Percentiles rank a stretch among this genome's conserved stretches.
phyloP scores from a whole-genome alignment of 2,797 vertebrate genomes.

The Cercopithecus hamlyni region DNA sequence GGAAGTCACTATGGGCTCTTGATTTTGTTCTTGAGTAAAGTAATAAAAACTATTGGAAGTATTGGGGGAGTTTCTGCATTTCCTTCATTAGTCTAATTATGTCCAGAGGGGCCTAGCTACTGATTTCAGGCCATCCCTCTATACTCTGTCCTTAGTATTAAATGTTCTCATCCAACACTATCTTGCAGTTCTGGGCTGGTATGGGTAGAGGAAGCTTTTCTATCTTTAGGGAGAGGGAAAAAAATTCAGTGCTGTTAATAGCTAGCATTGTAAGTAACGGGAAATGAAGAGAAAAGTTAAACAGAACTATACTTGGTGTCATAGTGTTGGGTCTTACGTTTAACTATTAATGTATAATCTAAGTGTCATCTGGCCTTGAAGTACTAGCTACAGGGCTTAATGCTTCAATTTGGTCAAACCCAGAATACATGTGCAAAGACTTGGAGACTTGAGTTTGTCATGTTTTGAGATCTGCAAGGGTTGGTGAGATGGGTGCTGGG shows the following conservation, averaged over 20 bases:
- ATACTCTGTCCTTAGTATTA: neutral
- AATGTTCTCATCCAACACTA: neutral
- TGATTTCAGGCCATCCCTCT: neutral
- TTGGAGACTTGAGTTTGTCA: neutral
- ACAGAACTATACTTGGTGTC: neutral
- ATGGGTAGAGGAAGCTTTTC: neutral
- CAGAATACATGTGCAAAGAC: neutral
- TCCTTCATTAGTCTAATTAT: neutral
- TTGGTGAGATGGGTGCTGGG: neutral
- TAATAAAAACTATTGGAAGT: neutral
- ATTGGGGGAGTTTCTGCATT: neutral
- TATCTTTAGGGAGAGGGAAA: neutral
- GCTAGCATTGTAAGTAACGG: neutral
- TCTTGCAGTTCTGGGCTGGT: neutral
- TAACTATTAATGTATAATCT: neutral
- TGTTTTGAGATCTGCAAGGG: neutral
- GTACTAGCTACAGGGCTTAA: neutral
- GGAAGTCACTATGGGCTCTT: neutral
- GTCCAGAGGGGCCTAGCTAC: neutral
- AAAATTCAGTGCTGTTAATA: neutral
- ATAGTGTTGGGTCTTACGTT: neutral
- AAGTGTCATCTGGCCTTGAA: neutral
- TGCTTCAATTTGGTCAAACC: neutral
- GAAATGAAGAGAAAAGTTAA: neutral
- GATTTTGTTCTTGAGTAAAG: slow-evolving; percentile 35